Base-by-base conservation (phyloP, 2,888 invertebrate genomes). In the Ophioninae sp. region DNA sequence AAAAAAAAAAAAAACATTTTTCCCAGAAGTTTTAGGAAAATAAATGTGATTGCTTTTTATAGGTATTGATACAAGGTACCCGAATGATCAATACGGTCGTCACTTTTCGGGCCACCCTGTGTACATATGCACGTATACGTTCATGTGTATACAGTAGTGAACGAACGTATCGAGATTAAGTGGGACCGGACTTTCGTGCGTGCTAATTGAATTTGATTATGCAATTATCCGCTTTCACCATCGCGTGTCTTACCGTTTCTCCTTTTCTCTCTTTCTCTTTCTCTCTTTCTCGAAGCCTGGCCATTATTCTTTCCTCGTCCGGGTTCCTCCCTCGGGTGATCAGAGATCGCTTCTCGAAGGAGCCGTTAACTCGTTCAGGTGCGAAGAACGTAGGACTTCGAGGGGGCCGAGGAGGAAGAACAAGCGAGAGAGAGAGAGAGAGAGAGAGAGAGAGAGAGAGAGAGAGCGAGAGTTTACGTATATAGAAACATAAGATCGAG, bases 211-310 rank as follows among this genome's bases (percentile, higher is more conserved):
- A 88, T 87, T 81, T 87, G 88, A 88, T 88, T 87, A 87, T 84
- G 85, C 86, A 87, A 90, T 89, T 89, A 90, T 87, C 87, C 84
- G 86, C 88, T 89, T 90, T 90, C 88, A 84, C 85, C 89, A 86
- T 90, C 87, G 88, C 86, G 86, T 87, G 88, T 86, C 85, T 79
- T 80, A 84, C 78, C 81, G 70, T 82, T 81, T 85, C 81, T 79
- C 30, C 73, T 65, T 84, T 74, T 65, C 79, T 87, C 83, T 80
- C 84, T 74, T 62, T 81, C 76, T 20, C 20, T 68, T 74, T 85
- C 78, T 79, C 17, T 67, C 62, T 83, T 72, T 68, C 76, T 86
- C 82, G 17, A 70, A 57, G 64, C 57, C 79, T 59, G 41, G 64
- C 56, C 37, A 62, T 77, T 23, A 39, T 13, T 77, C 81, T 70